Evolutionary conservation across 1,140 invertebrate species (phyloP).

Genomic region (Aphelenchoides besseyi): DNA sequence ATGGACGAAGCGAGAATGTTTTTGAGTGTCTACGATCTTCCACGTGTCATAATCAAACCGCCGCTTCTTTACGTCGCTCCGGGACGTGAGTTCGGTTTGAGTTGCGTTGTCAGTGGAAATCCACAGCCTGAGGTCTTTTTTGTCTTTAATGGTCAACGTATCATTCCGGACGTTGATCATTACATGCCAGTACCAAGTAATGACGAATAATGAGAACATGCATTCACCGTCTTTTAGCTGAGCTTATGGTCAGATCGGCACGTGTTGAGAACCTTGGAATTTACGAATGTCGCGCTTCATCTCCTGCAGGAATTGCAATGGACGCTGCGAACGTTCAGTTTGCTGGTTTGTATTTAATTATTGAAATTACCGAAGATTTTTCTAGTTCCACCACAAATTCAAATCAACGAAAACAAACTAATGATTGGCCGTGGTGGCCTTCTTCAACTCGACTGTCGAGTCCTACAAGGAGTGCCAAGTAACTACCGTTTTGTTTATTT

Average conservation of each 20-base stretch:
- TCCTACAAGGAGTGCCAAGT: conserved; percentile 65
- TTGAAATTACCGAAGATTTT: conserved; percentile 23
- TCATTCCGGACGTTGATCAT: conserved; percentile 35
- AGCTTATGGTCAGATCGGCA: conserved; percentile 58
- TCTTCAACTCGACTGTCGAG: conserved; percentile 51
- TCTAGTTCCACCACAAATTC: conserved; percentile 64
- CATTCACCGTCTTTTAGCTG: conserved; percentile 32
- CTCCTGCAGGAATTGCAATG: conserved; percentile 65
- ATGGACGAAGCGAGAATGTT: conserved; percentile 43
- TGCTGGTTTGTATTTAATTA: conserved; percentile 38
- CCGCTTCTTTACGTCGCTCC: conserved; percentile 41
- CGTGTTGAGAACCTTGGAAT: conserved; percentile 63
- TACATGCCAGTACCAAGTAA: conserved; percentile 9
- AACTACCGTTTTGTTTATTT: too few relatives aligned
- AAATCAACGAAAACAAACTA: conserved; percentile 57
- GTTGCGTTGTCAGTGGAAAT: conserved; percentile 42
- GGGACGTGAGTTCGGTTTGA: conserved; percentile 40
- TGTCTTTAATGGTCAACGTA: conserved; percentile 47
- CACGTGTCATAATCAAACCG: conserved; percentile 44
- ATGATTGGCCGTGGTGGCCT: conserved; percentile 60
- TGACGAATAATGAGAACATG: not conserved
- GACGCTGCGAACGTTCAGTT: conserved; percentile 47
- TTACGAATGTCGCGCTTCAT: conserved; percentile 66
- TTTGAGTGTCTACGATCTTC: conserved; percentile 41
- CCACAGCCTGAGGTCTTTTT: conserved; percentile 52